Evolutionary conservation across 2,113 vertebrate species (phyloP).

Genomic region (Alaudala cheleensis): DNA sequence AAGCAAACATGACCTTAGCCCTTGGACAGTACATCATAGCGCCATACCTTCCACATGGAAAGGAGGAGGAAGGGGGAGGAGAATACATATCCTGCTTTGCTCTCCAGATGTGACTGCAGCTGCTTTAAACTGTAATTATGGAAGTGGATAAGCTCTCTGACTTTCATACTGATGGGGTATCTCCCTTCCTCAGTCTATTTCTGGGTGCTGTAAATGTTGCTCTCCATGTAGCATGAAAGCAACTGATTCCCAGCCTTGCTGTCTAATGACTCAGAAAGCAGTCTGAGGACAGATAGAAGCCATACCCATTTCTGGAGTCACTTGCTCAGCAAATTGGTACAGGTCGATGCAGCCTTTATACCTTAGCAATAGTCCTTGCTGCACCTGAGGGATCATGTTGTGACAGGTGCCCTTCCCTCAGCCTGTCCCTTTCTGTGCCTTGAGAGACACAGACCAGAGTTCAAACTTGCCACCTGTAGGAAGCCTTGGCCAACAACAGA

Average conservation of each 20-base stretch:
- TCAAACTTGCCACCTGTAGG: not conserved
- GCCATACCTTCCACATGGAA: not conserved
- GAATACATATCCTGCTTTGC: not conserved
- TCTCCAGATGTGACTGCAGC: conserved; percentile 12
- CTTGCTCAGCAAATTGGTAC: conserved; percentile 17
- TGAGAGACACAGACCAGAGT: not conserved
- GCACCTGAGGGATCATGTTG: not conserved
- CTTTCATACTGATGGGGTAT: not conserved
- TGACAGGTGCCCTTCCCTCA: not conserved
- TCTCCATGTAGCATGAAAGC: not conserved
- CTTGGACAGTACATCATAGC: not conserved
- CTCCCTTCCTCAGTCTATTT: not conserved
- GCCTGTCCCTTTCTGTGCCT: not conserved
- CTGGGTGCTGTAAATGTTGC: not conserved
- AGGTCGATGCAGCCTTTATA: not conserved
- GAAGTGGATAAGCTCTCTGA: not conserved
- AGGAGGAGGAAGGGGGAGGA: not conserved
- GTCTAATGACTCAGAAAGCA: conserved; percentile 2
- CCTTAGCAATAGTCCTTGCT: not conserved
- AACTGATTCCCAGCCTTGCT: not conserved
- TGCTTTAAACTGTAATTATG: conserved; percentile 9
- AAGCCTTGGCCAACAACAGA: not conserved
- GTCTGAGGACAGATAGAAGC: not conserved
- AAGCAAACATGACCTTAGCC: conserved; percentile 47
- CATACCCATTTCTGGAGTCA: not conserved